A percentile compares a stretch with the other conserved stretches of the same genome.
Conservation (phyloP, 1,140 invertebrate species). For the Neocloeon triangulifer region DNA sequence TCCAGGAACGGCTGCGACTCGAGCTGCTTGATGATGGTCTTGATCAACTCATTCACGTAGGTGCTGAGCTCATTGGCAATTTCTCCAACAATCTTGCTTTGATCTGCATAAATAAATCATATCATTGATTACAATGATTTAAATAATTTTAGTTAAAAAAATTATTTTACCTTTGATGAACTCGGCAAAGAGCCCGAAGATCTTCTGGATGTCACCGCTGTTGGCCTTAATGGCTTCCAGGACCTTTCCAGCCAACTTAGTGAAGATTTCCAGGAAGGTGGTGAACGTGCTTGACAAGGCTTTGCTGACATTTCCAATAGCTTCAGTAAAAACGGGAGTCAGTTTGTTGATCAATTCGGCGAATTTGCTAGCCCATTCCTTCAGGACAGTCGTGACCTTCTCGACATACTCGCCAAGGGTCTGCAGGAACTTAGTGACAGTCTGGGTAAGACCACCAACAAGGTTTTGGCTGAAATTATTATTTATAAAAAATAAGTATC, state of each 20-base stretch:
- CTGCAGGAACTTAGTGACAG: slow-evolving; percentile 18
- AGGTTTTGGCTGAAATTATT: too few relatives aligned
- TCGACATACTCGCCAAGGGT: slow-evolving; percentile 20
- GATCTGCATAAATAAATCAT: slow-evolving; percentile 15
- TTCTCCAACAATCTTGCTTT: slow-evolving; percentile 23
- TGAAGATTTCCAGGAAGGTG: neutral
- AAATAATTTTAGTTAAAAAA: neutral
- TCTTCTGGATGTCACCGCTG: slow-evolving; percentile 38
- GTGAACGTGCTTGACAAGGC: slow-evolving; percentile 1
- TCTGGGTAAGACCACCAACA: too few relatives aligned
- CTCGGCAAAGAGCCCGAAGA: slow-evolving; percentile 26
- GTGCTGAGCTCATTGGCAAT: slow-evolving; percentile 19
- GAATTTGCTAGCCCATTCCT: too few relatives aligned
- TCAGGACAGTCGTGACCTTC: slow-evolving; percentile 18
- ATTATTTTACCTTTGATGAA: slow-evolving; percentile 21
- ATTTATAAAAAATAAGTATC: neutral
- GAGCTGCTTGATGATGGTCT: slow-evolving; percentile 23
- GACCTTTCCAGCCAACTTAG: slow-evolving; percentile 3
- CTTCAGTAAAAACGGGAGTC: neutral
- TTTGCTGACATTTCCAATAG: neutral
- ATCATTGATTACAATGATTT: neutral
- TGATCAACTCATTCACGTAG: slow-evolving; percentile 21
- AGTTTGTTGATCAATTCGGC: too few relatives aligned
- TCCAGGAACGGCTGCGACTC: slow-evolving; percentile 27
- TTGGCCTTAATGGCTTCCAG: slow-evolving; percentile 17